Evolutionary conservation across 1,140 invertebrate species (phyloP).

Genomic region (Sinella curviseta): DNA sequence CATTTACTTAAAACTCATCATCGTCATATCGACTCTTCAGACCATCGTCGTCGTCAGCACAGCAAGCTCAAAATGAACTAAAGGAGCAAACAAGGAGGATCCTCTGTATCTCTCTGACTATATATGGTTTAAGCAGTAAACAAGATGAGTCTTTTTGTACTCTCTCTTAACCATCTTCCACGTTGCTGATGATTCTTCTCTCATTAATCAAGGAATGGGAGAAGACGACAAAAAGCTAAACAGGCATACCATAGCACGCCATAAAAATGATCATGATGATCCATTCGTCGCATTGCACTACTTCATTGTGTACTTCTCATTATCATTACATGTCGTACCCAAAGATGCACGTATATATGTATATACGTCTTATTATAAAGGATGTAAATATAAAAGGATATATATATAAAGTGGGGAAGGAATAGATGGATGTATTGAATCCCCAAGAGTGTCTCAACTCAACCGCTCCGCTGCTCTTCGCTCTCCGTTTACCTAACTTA

Average conservation of each 20-base stretch:
- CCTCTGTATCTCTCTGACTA: neutral
- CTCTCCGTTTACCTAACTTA: neutral
- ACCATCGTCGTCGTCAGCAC: neutral
- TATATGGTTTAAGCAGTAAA: neutral
- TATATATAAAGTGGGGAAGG: neutral
- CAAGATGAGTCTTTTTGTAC: neutral
- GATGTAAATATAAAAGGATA: too few relatives aligned
- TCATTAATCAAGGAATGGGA: constrained; percentile 14
- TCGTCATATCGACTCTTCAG: neutral
- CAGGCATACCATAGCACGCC: neutral
- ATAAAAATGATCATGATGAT: neutral
- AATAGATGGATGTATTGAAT: neutral
- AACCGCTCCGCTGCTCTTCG: too few relatives aligned
- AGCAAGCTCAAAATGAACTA: neutral
- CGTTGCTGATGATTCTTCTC: constrained; percentile 10
- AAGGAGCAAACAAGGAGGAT: neutral
- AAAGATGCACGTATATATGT: too few relatives aligned
- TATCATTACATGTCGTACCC: neutral
- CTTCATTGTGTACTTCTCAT: neutral
- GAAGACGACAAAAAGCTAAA: neutral
- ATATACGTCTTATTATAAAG: too few relatives aligned
- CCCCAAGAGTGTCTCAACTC: neutral
- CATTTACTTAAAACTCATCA: constrained; percentile 25
- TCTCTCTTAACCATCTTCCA: neutral
- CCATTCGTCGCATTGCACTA: neutral